These are phyloP conservation scores for Oikopleura vanhoeffeni DNA, from an alignment of 23 tunicate genomes.

Conservation along the genomic window DNA sequence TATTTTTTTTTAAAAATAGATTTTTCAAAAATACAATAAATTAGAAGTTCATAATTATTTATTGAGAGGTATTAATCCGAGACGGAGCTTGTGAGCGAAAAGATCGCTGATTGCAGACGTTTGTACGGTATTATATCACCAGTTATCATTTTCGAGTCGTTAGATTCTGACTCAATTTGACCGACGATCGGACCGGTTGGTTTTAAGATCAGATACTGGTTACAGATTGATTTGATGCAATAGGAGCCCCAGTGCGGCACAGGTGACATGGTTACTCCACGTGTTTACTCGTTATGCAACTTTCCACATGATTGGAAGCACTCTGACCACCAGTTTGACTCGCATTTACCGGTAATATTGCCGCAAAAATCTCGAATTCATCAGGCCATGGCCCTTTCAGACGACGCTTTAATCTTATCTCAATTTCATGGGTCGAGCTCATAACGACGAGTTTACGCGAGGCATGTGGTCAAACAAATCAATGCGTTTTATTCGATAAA, in stretches of 20 bases:
- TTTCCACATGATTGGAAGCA: constrained; percentile 47
- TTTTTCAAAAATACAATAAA: too few relatives aligned
- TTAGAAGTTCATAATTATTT: too few relatives aligned
- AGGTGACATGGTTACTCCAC: constrained; percentile 87
- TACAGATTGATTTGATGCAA: constrained; percentile 15
- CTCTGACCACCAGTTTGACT: constrained; percentile 29
- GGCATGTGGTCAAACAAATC: too few relatives aligned
- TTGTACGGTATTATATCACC: too few relatives aligned
- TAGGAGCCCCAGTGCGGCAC: constrained; percentile 69
- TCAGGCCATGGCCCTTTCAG: not conserved
- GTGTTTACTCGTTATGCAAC: constrained; percentile 49
- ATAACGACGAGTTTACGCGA: not conserved
- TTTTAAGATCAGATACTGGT: constrained; percentile 3
- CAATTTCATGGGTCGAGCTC: not conserved
- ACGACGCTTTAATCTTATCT: not conserved
- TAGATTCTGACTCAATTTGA: not conserved
- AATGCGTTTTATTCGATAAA: too few relatives aligned
- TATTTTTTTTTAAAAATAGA: too few relatives aligned
- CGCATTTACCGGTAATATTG: not conserved
- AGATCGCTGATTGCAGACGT: not conserved
- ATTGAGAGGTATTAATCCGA: not conserved
- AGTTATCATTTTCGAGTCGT: not conserved
- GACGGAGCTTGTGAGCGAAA: not conserved
- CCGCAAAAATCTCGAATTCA: not conserved
- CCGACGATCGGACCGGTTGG: not conserved